These are phyloP conservation scores for Microcebus murinus DNA, from an alignment of 2,113 vertebrate species.

Conservation along the genomic window DNA sequence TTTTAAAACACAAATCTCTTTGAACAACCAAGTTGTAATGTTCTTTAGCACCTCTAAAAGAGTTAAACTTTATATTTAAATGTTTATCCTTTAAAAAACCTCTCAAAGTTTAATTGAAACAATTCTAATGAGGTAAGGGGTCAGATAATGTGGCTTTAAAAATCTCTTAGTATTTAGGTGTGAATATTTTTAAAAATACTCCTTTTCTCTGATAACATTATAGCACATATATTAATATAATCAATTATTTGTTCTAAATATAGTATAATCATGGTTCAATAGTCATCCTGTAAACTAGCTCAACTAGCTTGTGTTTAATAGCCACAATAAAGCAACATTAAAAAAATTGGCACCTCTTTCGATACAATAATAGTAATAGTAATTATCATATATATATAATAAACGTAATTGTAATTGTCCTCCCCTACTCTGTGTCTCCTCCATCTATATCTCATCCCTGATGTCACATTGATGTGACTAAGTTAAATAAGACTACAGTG, in stretches of 20 bases:
- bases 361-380: background rate
- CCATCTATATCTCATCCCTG: background rate
- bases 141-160: background rate
- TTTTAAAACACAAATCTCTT: background rate
- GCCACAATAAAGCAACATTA: background rate
- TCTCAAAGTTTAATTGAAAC: background rate
- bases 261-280: background rate
- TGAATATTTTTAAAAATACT: background rate
- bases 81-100: background rate
- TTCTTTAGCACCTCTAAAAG: background rate
- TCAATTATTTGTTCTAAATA: background rate
- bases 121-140: background rate
- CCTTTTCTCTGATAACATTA: background rate
- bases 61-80: slow-evolving; percentile 10
- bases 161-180: background rate
- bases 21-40: background rate
- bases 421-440: background rate
- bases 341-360: background rate
- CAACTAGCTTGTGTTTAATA: background rate
- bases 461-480: background rate
- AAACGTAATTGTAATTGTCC: background rate
- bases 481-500: background rate
- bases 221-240: background rate
- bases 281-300: background rate
- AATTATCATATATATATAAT: background rate